phyloP scores from a whole-genome alignment of 2,113 vertebrate genomes.

The Apaloderma vittatum region DNA sequence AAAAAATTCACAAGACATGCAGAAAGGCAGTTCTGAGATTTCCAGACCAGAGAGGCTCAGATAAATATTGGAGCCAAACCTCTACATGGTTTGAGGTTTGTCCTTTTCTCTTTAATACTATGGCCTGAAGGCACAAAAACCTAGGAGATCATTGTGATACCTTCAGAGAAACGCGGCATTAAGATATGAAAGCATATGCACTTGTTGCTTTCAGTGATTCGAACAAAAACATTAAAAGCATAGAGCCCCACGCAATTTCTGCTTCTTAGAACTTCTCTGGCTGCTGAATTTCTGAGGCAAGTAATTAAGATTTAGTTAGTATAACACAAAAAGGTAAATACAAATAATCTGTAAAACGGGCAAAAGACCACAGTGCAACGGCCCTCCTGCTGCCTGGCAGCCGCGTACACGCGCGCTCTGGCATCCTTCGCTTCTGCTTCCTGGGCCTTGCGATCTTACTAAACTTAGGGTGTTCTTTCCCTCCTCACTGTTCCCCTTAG shows the following conservation, averaged over 20 bases:
- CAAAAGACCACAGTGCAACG: background rate
- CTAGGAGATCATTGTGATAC: background rate
- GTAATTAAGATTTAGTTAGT: background rate
- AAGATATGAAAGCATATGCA: background rate
- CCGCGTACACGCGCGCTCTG: background rate
- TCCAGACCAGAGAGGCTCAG: background rate
- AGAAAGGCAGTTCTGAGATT: background rate
- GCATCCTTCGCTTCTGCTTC: background rate
- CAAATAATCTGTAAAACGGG: background rate
- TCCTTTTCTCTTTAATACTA: background rate
- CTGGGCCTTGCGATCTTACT: background rate
- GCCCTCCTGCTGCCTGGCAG: background rate
- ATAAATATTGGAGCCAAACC: background rate
- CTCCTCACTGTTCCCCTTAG: background rate
- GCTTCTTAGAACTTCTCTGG: background rate
- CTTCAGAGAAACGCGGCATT: background rate
- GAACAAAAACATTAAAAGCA: background rate
- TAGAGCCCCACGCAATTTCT: background rate
- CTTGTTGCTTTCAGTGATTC: background rate
- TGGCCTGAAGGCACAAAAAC: background rate
- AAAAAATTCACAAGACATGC: background rate
- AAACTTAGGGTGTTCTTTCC: background rate
- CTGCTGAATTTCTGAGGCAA: background rate
- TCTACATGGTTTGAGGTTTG: background rate
- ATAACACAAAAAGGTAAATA: background rate